phyloP scores from a whole-genome alignment of 2,888 invertebrate species.

The Lucinisca nassula region DNA sequence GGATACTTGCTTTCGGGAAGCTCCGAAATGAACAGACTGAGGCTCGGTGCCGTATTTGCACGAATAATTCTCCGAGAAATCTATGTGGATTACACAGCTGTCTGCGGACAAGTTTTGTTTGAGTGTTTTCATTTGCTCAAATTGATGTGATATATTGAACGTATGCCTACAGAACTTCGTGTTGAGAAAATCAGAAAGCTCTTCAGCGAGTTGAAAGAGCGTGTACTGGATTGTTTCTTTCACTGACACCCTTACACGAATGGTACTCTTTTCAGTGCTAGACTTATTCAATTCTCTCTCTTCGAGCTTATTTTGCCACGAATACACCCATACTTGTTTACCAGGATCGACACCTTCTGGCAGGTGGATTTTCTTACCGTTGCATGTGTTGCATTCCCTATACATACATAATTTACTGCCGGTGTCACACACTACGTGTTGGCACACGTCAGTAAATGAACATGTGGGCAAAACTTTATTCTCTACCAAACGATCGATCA shows the following conservation, averaged over 20 bases:
- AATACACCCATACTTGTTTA: conserved; percentile 25
- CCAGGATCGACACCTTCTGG: background rate
- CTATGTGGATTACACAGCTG: conserved; percentile 39
- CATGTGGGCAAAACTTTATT: background rate
- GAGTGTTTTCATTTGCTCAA: background rate
- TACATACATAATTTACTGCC: conserved; percentile 29
- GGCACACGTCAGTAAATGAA: conserved; percentile 1
- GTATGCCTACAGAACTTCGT: conserved; percentile 19
- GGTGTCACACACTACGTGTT: background rate
- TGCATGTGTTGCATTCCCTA: conserved; percentile 11
- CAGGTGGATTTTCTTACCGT: background rate
- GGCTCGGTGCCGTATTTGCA: conserved; percentile 34
- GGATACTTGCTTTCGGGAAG: conserved; percentile 17
- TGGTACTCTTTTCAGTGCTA: background rate
- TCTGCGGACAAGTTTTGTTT: background rate
- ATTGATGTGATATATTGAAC: conserved; percentile 27
- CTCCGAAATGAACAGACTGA: conserved; percentile 34
- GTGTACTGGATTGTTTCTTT: background rate
- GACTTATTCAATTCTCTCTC: conserved; percentile 10
- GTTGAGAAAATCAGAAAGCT: conserved; percentile 16
- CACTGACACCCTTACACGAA: background rate
- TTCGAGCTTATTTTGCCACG: conserved; percentile 25
- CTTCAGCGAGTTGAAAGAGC: background rate
- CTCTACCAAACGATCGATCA: background rate
- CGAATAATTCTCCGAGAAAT: conserved; percentile 35